Conservation (phyloP, 2,113 vertebrate genomes). For the Hydrochoerus hydrochaeris region DNA sequence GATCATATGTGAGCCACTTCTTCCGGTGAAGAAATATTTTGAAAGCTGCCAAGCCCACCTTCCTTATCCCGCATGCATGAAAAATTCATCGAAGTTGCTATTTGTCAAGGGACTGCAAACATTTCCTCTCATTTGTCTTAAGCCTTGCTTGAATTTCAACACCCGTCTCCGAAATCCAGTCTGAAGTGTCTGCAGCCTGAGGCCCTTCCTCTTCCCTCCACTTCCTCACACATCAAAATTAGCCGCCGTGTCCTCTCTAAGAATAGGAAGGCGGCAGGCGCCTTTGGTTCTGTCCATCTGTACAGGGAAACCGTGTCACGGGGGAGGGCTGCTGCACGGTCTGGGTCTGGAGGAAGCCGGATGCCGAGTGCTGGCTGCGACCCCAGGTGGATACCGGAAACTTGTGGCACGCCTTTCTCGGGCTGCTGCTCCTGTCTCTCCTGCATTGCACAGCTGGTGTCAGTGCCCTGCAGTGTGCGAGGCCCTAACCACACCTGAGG, state of each 20-base stretch:
- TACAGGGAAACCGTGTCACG: rapidly evolving
- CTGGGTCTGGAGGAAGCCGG: not conserved
- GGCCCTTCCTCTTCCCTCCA: not conserved
- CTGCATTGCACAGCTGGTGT: rapidly evolving
- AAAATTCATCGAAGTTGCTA: not conserved
- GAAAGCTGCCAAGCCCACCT: conserved; percentile 66
- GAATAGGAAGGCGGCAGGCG: not conserved
- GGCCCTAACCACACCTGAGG: rapidly evolving
- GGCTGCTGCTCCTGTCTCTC: rapidly evolving
- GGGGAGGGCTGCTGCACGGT: rapidly evolving
- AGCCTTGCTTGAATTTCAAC: not conserved
- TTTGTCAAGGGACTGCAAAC: not conserved
- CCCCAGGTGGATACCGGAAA: not conserved
- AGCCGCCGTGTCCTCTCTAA: not conserved
- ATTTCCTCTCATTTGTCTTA: not conserved
- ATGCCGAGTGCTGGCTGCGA: not conserved
- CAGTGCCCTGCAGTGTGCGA: rapidly evolving
- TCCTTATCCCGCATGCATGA: conserved; percentile 13
- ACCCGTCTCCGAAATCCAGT: not conserved
- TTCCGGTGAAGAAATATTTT: conserved; percentile 70
- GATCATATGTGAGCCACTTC: conserved; percentile 73
- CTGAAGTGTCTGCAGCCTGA: not conserved
- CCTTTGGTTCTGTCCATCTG: not conserved
- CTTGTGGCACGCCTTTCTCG: rapidly evolving
- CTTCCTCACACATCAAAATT: not conserved